phyloP scores from a whole-genome alignment of 2,797 vertebrate species.

The Paratrypauchen microcephalus region DNA sequence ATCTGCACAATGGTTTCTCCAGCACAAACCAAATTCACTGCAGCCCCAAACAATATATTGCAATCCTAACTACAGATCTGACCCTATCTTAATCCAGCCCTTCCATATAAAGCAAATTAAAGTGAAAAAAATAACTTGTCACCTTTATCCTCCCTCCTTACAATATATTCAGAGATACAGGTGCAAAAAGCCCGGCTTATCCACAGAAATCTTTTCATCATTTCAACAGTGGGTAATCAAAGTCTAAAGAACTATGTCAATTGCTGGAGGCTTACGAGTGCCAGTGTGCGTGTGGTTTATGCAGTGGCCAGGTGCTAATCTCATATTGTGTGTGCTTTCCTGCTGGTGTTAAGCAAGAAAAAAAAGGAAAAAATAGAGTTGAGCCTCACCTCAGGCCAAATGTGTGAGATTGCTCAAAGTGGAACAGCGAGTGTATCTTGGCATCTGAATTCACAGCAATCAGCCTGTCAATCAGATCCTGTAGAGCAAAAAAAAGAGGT shows the following conservation, averaged over 20 bases:
- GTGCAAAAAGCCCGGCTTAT: slow-evolving; percentile 26
- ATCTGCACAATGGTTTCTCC: not conserved
- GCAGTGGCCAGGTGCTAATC: slow-evolving; percentile 43
- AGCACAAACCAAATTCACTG: not conserved
- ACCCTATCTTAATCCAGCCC: not conserved
- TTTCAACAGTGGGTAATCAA: slow-evolving; percentile 53
- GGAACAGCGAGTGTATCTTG: slow-evolving; percentile 94
- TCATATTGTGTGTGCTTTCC: slow-evolving; percentile 17
- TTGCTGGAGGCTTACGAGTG: slow-evolving; percentile 36
- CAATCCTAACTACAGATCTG: not conserved
- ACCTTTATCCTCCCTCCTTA: slow-evolving; percentile 8
- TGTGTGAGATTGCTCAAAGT: slow-evolving; percentile 92
- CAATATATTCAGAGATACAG: slow-evolving; percentile 9
- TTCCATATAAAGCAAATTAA: not conserved
- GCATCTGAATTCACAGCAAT: slow-evolving; percentile 89
- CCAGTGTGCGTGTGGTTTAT: slow-evolving; percentile 8
- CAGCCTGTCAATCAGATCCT: slow-evolving; percentile 95
- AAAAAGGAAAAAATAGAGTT: slow-evolving; percentile 1
- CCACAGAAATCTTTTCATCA: slow-evolving; percentile 61
- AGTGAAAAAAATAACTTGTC: not conserved
- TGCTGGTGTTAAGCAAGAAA: slow-evolving; percentile 34
- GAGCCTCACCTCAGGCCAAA: slow-evolving; percentile 92
- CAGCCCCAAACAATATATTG: not conserved
- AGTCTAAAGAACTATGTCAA: slow-evolving; percentile 57
- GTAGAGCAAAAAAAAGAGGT: slow-evolving; percentile 41